Evolutionary conservation across 2,113 vertebrate genomes (phyloP).

Genomic region (Silurus asotus): DNA sequence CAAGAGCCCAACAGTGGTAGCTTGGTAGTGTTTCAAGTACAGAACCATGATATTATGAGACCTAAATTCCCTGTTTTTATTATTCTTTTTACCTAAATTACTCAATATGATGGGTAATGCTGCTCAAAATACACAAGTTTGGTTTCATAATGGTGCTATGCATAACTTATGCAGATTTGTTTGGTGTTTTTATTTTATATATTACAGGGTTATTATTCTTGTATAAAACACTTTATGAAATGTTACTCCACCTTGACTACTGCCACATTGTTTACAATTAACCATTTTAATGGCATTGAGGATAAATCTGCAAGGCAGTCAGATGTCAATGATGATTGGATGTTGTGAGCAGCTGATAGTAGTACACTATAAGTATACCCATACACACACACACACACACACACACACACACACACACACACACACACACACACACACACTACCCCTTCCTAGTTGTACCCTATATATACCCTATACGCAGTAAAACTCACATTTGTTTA

Average conservation of each 20-base stretch:
- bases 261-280: neutral
- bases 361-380: slow-evolving; percentile 1
- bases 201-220: neutral
- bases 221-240: neutral
- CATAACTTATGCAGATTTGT: no score
- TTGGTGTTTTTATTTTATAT: no score
- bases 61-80: no score
- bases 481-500: neutral
- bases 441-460: neutral
- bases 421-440: neutral
- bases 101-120: no score
- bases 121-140: no score
- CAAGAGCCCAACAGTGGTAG: no score
- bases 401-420: neutral
- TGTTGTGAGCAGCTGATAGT: neutral
- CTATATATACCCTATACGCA: no score
- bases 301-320: slow-evolving; percentile 15
- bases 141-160: no score
- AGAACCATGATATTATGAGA: no score
- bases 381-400: neutral
- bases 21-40: no score
- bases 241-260: neutral
- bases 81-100: no score
- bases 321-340: neutral
- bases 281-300: neutral